Evolutionary conservation across 2,888 invertebrate genomes (phyloP).

Genomic region (Hermaeophaga mercurialis): DNA sequence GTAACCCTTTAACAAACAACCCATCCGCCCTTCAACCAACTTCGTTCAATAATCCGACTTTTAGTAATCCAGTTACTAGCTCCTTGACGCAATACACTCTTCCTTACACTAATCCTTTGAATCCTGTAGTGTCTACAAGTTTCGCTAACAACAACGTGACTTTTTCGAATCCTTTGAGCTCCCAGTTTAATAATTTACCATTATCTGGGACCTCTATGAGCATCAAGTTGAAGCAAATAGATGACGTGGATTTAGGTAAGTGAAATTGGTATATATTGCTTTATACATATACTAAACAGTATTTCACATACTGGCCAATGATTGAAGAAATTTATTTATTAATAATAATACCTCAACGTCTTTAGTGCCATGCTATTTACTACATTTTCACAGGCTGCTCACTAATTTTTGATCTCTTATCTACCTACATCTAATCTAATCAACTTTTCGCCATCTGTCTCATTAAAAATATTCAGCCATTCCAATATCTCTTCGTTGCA

Average conservation of each 20-base stretch:
- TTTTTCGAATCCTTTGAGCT: conserved; percentile 70
- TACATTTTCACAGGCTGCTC: too few species aligned
- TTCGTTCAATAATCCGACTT: conserved; percentile 60
- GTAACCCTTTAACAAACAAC: conserved; percentile 56
- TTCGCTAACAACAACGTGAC: conserved; percentile 59
- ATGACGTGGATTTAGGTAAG: conserved; percentile 71
- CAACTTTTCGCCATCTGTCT: too few species aligned
- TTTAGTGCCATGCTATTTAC: too few species aligned
- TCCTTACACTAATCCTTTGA: conserved; percentile 46
- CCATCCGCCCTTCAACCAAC: conserved; percentile 51
- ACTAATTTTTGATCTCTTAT: too few species aligned
- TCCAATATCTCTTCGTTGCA: too few species aligned
- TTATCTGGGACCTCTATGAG: conserved; percentile 57
- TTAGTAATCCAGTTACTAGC: conserved; percentile 58
- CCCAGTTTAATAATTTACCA: conserved; percentile 62
- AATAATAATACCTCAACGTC: too few species aligned
- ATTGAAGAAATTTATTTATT: too few species aligned
- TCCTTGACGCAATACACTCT: conserved; percentile 59
- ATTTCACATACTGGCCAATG: too few species aligned
- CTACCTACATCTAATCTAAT: too few species aligned
- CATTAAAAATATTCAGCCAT: too few species aligned
- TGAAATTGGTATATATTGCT: too few species aligned
- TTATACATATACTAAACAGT: too few species aligned
- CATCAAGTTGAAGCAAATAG: conserved; percentile 74
- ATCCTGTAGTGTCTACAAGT: conserved; percentile 53